Conservation (phyloP, 2,888 invertebrate genomes). For the Ichneumoninae sp. region DNA sequence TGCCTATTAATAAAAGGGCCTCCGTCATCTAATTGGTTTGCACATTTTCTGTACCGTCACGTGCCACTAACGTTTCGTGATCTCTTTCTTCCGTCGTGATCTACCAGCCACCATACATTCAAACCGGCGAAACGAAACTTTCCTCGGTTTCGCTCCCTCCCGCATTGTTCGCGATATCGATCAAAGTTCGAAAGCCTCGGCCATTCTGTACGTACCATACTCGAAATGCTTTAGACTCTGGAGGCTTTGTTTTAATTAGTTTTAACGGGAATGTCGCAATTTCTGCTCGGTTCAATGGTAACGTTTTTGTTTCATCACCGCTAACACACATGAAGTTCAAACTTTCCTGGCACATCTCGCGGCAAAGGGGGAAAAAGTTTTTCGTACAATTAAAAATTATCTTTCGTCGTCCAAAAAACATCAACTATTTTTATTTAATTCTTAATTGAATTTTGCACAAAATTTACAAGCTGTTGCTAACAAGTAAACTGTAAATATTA, state of each 20-base stretch:
- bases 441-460: not conserved
- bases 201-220: not conserved
- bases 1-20: constrained; percentile 29
- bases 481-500: not conserved
- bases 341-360: not conserved
- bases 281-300: not conserved
- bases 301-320: constrained; percentile 3
- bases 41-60: constrained; percentile 34
- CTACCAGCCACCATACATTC: constrained; percentile 10
- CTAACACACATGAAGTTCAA: not conserved
- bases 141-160: not conserved
- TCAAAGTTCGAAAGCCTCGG: constrained; percentile 11
- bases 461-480: not conserved
- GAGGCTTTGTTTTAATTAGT: constrained; percentile 8
- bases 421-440: not conserved
- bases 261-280: constrained; percentile 10
- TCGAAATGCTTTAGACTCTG: not conserved
- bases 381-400: not conserved
- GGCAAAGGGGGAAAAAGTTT: not conserved
- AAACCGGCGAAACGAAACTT: not conserved
- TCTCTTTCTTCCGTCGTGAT: constrained; percentile 15
- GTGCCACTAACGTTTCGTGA: constrained; percentile 41
- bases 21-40: constrained; percentile 31
- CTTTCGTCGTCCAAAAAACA: not conserved
- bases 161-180: constrained; percentile 11